Evolutionary conservation across 1,140 invertebrate species (phyloP).

Genomic region (Cydia splendana): DNA sequence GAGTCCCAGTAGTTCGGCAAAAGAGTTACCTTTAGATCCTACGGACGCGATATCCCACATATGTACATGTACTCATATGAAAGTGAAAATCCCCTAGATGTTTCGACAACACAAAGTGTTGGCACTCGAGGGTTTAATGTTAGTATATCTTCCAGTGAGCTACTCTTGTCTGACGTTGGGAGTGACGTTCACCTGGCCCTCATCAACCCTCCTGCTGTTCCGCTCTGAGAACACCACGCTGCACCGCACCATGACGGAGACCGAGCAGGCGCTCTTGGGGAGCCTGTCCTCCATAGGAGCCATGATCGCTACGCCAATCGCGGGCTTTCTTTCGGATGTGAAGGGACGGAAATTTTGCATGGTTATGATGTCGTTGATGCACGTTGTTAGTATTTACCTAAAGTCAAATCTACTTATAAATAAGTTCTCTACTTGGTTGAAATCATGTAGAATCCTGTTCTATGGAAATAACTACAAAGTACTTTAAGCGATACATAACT

Average conservation of each 20-base stretch:
- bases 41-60: too few relatives aligned
- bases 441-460: too few relatives aligned
- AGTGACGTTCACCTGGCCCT: constrained; percentile 52
- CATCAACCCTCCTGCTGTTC: constrained; percentile 51
- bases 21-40: too few relatives aligned
- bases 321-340: constrained; percentile 43
- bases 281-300: constrained; percentile 53
- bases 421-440: too few relatives aligned
- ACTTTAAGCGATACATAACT: background rate
- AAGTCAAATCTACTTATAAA: background rate
- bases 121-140: background rate
- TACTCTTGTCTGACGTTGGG: constrained; percentile 45
- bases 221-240: constrained; percentile 53
- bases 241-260: constrained; percentile 49
- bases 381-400: constrained; percentile 44
- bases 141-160: constrained; percentile 40
- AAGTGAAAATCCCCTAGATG: too few relatives aligned
- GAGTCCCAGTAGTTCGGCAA: too few relatives aligned
- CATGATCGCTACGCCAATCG: constrained; percentile 46
- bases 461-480: too few relatives aligned
- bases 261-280: constrained; percentile 49
- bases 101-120: too few relatives aligned
- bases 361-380: constrained; percentile 44
- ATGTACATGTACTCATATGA: too few relatives aligned
- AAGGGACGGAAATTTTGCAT: constrained; percentile 51